Percentiles rank a stretch among this genome's conserved stretches.
Conservation (phyloP, 92 coral and sea anemone genomes). For the Nematostella vectensis region DNA sequence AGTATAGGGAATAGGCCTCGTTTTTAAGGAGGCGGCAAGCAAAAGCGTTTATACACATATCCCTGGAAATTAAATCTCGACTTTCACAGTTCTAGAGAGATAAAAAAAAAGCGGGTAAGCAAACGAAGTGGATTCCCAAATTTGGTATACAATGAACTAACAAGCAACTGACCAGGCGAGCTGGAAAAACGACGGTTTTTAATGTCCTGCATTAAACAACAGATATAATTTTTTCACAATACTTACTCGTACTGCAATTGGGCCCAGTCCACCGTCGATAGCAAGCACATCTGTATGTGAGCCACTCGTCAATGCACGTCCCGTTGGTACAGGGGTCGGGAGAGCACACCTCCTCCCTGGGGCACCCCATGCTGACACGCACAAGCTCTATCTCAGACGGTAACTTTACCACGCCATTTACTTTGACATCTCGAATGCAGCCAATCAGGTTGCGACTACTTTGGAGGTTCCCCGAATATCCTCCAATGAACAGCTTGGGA, state of each 20-base stretch:
- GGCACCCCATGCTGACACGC: slow-evolving; percentile 50
- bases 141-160: no score
- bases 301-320: slow-evolving; percentile 76
- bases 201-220: no score
- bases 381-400: slow-evolving; percentile 45
- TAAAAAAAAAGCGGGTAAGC: no score
- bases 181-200: no score
- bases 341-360: slow-evolving; percentile 62
- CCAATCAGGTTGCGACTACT: slow-evolving; percentile 53
- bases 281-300: slow-evolving; percentile 75
- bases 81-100: no score
- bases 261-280: slow-evolving; percentile 48
- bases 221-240: no score
- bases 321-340: slow-evolving; percentile 83
- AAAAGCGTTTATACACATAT: no score
- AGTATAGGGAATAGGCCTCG: no score
- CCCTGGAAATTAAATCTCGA: no score
- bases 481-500: slow-evolving; percentile 56
- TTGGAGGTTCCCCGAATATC: slow-evolving; percentile 7
- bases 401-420: slow-evolving; percentile 42
- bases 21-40: no score
- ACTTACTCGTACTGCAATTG: slow-evolving; percentile 81
- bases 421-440: slow-evolving; percentile 68
- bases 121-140: no score
- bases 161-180: no score